These are phyloP conservation scores for Microplitis manilae DNA, from an alignment of 2,888 invertebrate genomes.

Conservation along the genomic window DNA sequence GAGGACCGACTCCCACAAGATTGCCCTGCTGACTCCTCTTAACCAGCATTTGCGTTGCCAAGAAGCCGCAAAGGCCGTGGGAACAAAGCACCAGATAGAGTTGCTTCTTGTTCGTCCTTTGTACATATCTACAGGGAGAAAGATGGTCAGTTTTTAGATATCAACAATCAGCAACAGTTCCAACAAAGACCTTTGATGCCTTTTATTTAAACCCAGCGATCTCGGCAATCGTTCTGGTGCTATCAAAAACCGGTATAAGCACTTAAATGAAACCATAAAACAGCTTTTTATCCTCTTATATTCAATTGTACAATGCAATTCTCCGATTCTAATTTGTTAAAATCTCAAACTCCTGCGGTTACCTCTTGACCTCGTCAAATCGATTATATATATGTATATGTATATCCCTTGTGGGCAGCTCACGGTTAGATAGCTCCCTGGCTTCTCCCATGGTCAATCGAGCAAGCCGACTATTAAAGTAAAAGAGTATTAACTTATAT, in stretches of 20 bases:
- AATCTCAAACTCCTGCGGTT: not conserved
- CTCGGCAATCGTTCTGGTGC: too few species aligned
- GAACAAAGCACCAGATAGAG: conserved; percentile 18
- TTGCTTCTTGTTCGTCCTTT: not conserved
- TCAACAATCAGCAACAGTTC: not conserved
- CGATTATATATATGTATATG: conserved; percentile 19
- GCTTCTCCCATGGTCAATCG: conserved; percentile 9
- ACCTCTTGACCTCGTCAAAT: conserved; percentile 27
- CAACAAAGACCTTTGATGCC: too few species aligned
- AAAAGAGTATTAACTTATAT: not conserved
- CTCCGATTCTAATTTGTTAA: not conserved
- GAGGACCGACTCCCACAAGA: conserved; percentile 36
- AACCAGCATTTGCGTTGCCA: conserved; percentile 18
- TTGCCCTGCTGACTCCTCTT: conserved; percentile 28
- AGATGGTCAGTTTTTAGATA: not conserved
- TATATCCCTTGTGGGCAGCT: not conserved
- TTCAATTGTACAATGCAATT: not conserved
- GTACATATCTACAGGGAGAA: not conserved
- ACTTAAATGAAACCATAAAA: not conserved
- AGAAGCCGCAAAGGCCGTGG: conserved; percentile 40
- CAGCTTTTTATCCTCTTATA: too few species aligned
- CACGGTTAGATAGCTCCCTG: not conserved
- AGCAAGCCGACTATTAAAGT: not conserved
- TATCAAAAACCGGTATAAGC: too few species aligned
- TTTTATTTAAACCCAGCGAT: too few species aligned